These are phyloP conservation scores for Tetropium fuscum DNA, from an alignment of 2,888 invertebrate species.

Conservation along the genomic window DNA sequence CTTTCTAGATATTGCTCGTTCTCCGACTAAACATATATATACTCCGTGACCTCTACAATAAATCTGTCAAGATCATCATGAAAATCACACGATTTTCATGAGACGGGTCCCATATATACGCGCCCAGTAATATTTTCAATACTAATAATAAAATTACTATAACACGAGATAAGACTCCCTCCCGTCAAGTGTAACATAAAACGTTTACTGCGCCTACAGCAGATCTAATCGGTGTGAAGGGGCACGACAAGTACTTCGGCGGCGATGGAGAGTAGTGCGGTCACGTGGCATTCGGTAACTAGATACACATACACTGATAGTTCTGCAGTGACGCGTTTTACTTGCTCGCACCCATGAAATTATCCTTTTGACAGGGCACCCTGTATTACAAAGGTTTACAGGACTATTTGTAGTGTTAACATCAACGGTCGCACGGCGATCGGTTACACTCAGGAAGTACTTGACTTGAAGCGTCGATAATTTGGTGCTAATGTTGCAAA, in stretches of 20 bases:
- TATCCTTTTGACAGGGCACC: constrained; percentile 41
- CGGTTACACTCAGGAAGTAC: constrained; percentile 39
- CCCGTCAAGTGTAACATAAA: not conserved
- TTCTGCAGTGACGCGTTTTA: constrained; percentile 34
- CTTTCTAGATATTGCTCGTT: no score
- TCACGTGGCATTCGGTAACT: constrained; percentile 29
- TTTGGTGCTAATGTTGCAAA: constrained; percentile 26
- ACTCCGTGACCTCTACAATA: no score
- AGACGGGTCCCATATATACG: no score
- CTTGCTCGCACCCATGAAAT: constrained; percentile 37
- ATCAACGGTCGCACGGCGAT: constrained; percentile 45
- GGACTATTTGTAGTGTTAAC: constrained; percentile 31
- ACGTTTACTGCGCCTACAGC: not conserved
- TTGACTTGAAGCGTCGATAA: constrained; percentile 40
- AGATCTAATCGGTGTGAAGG: constrained; percentile 36
- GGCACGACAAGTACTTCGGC: constrained; percentile 6
- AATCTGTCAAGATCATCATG: no score
- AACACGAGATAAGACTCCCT: not conserved
- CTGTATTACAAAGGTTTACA: constrained; percentile 26
- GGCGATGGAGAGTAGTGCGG: constrained; percentile 11
- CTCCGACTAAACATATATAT: no score
- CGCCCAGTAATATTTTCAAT: no score
- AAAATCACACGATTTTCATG: no score
- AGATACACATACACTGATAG: constrained; percentile 31
- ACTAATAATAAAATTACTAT: no score